Evolutionary conservation across 2,113 vertebrate genomes (phyloP).

Genomic region (Orthonyx spaldingii): DNA sequence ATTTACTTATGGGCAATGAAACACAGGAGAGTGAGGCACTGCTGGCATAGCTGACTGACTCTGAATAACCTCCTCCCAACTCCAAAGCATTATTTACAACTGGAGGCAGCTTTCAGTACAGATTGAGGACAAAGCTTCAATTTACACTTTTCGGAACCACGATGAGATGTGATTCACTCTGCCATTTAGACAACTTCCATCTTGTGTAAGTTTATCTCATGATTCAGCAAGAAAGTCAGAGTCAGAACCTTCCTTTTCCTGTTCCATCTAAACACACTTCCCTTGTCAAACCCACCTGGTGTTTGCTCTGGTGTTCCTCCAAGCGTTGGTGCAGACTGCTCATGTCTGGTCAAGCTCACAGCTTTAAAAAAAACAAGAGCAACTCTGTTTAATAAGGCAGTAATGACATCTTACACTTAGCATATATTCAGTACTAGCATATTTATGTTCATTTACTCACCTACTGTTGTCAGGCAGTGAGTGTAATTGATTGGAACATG

Average conservation of each 20-base stretch:
- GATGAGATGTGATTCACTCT: neutral
- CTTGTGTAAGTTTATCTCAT: neutral
- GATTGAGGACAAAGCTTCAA: neutral
- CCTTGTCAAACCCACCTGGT: constrained; percentile 71
- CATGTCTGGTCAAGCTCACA: constrained; percentile 93
- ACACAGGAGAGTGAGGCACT: neutral
- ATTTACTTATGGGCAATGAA: neutral
- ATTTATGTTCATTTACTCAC: neutral
- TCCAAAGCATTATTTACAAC: neutral
- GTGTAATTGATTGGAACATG: neutral
- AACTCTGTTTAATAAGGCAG: constrained; percentile 69
- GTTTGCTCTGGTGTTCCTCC: constrained; percentile 78
- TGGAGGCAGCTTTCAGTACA: neutral
- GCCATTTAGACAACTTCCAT: neutral
- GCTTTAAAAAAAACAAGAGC: constrained; percentile 80
- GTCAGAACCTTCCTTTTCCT: neutral
- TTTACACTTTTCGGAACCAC: neutral
- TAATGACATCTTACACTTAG: constrained; percentile 44
- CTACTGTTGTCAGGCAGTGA: neutral
- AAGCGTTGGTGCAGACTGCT: constrained; percentile 95
- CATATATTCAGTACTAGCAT: constrained; percentile 24
- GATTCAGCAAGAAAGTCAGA: neutral
- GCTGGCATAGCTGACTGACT: neutral
- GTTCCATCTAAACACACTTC: neutral
- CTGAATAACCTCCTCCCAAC: neutral